These are phyloP conservation scores for Cheilosia grossa DNA, from an alignment of 2,888 invertebrate genomes.

Conservation along the genomic window DNA sequence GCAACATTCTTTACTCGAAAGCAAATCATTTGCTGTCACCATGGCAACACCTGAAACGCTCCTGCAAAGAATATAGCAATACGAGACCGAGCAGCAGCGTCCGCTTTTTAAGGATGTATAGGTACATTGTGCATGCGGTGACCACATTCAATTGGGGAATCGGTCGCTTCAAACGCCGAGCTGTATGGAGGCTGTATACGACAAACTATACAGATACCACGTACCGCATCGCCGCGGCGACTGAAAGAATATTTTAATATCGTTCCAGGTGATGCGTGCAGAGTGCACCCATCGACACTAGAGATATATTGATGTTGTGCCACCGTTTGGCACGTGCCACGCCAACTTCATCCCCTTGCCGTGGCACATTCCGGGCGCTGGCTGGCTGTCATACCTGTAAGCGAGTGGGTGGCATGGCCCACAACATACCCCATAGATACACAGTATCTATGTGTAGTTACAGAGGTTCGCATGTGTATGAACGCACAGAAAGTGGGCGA, in stretches of 20 bases:
- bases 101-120: conserved; percentile 51
- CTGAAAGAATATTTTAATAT: conserved; percentile 69
- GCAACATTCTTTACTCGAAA: background rate
- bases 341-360: conserved; percentile 46
- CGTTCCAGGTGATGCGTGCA: conserved; percentile 58
- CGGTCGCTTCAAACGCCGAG: conserved; percentile 8
- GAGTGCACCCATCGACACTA: conserved; percentile 16
- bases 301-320: conserved; percentile 36
- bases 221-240: conserved; percentile 2
- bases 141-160: conserved; percentile 48
- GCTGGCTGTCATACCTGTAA: conserved; percentile 30
- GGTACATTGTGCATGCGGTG: conserved; percentile 53
- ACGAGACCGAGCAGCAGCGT: background rate
- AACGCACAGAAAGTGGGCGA: background rate
- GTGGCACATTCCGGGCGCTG: conserved; percentile 38
- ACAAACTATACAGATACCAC: background rate
- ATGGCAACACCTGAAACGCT: conserved; percentile 53
- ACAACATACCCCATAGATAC: conserved; percentile 6
- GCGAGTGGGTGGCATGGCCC: background rate
- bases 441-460: conserved; percentile 18
- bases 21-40: conserved; percentile 56
- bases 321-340: conserved; percentile 64
- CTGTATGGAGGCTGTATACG: conserved; percentile 10
- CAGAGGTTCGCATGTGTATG: conserved; percentile 5
- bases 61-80: conserved; percentile 9